Conservation (phyloP, 2,113 vertebrate species). For the Myotis lucifugus region DNA sequence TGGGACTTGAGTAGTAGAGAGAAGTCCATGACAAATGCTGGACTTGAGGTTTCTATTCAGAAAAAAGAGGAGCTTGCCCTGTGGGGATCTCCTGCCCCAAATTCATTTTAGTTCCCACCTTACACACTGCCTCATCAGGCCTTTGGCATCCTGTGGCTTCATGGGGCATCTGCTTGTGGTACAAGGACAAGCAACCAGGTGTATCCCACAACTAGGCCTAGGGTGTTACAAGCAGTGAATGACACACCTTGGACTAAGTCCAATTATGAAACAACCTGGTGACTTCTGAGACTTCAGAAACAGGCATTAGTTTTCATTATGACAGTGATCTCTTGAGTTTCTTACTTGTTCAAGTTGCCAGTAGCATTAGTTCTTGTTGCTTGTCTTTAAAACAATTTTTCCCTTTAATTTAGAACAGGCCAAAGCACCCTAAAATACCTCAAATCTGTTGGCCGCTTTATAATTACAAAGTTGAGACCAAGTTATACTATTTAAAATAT, state of each 20-base stretch:
- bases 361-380: constrained; percentile 80
- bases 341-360: constrained; percentile 78
- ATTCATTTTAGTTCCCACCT: no score
- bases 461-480: constrained; percentile 84
- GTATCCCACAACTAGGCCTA: not conserved
- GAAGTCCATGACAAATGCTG: no score
- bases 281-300: constrained; percentile 68
- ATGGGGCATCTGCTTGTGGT: not conserved
- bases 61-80: no score
- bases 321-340: constrained; percentile 71
- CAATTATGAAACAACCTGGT: constrained; percentile 55
- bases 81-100: no score
- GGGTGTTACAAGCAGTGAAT: constrained; percentile 51
- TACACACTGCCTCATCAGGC: no score
- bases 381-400: constrained; percentile 82
- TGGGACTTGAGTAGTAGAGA: no score
- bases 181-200: constrained; percentile 15
- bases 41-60: no score
- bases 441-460: constrained; percentile 84
- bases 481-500: constrained; percentile 84
- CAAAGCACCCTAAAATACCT: constrained; percentile 83
- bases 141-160: not conserved
- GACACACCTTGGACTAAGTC: constrained; percentile 45
- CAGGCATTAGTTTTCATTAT: constrained; percentile 69
- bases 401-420: constrained; percentile 82